Percentiles rank a stretch among this genome's conserved stretches.
Evolutionary conservation across 2,113 vertebrate genomes (phyloP).

Genomic region (Laticauda laticaudata): DNA sequence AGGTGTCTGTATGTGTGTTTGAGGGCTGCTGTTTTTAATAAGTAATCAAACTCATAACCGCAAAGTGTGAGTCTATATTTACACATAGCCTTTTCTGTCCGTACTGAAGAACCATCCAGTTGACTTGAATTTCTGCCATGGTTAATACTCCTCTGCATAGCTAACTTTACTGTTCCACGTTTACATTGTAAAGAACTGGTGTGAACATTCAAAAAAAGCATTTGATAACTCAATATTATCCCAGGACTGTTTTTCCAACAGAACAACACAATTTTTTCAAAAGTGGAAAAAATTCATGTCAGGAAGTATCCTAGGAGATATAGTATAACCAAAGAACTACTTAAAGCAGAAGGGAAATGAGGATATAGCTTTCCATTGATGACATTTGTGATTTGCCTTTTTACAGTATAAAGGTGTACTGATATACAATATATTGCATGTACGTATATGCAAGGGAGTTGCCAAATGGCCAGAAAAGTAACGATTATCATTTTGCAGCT

Average conservation of each 20-base stretch:
- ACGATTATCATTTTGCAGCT: background rate
- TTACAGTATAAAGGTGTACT: background rate
- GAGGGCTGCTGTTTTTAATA: background rate
- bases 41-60: background rate
- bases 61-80: background rate
- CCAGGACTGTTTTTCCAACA: background rate
- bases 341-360: background rate
- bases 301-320: background rate
- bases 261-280: background rate
- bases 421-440: background rate
- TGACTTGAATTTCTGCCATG: background rate
- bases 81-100: background rate
- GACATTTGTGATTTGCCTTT: background rate
- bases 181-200: background rate
- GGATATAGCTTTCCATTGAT: no score
- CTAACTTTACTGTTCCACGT: background rate
- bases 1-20: background rate
- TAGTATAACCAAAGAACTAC: background rate
- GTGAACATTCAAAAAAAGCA: background rate
- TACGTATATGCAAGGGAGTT: background rate
- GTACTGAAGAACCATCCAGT: background rate
- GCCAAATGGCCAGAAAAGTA: background rate
- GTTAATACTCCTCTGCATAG: background rate
- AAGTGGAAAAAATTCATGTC: background rate
- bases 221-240: background rate